A percentile compares a stretch with the other conserved stretches of the same genome.
phyloP scores from a whole-genome alignment of 2,888 invertebrate species.

The Leptopterna dolabrata region DNA sequence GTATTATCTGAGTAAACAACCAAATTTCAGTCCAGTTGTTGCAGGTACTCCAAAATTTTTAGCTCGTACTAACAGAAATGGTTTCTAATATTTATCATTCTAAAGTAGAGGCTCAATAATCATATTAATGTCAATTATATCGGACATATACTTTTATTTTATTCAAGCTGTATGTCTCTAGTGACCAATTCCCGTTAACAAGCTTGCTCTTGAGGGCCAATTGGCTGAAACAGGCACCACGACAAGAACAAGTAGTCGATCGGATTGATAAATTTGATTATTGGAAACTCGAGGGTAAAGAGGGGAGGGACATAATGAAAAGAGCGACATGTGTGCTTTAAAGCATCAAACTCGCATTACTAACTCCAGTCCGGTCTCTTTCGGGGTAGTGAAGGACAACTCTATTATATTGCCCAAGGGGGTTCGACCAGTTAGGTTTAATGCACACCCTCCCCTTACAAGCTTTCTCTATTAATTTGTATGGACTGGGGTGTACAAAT shows the following conservation, averaged over 20 bases:
- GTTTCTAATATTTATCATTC: too few species aligned
- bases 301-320: slow-evolving; percentile 54
- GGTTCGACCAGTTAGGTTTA: slow-evolving; percentile 58
- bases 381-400: slow-evolving; percentile 50
- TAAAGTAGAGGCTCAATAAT: too few species aligned
- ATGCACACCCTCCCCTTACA: slow-evolving; percentile 54
- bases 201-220: background rate
- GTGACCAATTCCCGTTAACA: background rate
- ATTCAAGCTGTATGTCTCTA: background rate
- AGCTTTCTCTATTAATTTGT: slow-evolving; percentile 59
- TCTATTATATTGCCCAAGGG: slow-evolving; percentile 54
- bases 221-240: slow-evolving; percentile 35
- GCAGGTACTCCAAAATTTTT: too few species aligned
- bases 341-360: slow-evolving; percentile 61
- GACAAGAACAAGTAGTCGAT: background rate
- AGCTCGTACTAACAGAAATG: too few species aligned
- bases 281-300: background rate
- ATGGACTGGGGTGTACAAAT: slow-evolving; percentile 55
- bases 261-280: slow-evolving; percentile 52
- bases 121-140: background rate
- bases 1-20: too few species aligned
- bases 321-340: slow-evolving; percentile 58
- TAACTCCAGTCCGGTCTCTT: slow-evolving; percentile 18
- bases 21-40: too few species aligned
- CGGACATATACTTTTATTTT: background rate